A percentile compares a stretch with the other conserved stretches of the same genome.
These are phyloP conservation scores for Melieria crassipennis DNA, from an alignment of 2,888 invertebrate species.

Conservation along the genomic window DNA sequence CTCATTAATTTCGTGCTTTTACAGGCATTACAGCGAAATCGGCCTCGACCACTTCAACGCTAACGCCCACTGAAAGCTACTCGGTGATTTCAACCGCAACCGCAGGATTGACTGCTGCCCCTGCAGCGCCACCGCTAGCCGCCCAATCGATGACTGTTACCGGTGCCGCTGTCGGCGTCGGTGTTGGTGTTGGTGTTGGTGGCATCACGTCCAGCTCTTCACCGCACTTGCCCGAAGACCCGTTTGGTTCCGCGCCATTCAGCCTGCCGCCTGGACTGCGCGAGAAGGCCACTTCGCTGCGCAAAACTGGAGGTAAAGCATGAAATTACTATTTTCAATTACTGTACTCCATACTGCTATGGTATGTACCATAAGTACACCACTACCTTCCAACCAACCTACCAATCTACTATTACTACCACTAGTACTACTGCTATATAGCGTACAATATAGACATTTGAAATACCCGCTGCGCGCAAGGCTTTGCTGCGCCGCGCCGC, in stretches of 20 bases:
- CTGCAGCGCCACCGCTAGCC: constrained; percentile 20
- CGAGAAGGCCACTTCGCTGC: constrained; percentile 64
- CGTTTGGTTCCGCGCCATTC: constrained; percentile 86
- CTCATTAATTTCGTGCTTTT: constrained; percentile 9
- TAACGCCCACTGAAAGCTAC: constrained; percentile 61
- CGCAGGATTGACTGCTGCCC: constrained; percentile 1
- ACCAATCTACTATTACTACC: constrained; percentile 1
- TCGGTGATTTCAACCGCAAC: constrained; percentile 29
- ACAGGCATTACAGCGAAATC: constrained; percentile 64
- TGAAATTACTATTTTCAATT: constrained; percentile 50
- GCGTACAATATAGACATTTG: too few species aligned
- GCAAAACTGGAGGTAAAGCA: constrained; percentile 67
- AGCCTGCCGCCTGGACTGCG: constrained; percentile 72
- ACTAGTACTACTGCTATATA: not conserved
- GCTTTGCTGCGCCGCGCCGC: too few species aligned
- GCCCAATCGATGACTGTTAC: too few species aligned
- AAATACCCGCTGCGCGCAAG: not conserved
- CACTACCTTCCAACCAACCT: constrained; percentile 11
- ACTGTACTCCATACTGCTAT: constrained; percentile 20
- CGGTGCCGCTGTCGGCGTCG: constrained; percentile 14
- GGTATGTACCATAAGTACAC: constrained; percentile 10
- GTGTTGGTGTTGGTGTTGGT: constrained; percentile 16
- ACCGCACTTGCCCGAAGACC: constrained; percentile 72
- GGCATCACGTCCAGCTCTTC: constrained; percentile 33
- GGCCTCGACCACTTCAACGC: constrained; percentile 62